These are phyloP conservation scores for Thunnus albacares DNA, from an alignment of 2,797 vertebrate genomes.

Conservation along the genomic window DNA sequence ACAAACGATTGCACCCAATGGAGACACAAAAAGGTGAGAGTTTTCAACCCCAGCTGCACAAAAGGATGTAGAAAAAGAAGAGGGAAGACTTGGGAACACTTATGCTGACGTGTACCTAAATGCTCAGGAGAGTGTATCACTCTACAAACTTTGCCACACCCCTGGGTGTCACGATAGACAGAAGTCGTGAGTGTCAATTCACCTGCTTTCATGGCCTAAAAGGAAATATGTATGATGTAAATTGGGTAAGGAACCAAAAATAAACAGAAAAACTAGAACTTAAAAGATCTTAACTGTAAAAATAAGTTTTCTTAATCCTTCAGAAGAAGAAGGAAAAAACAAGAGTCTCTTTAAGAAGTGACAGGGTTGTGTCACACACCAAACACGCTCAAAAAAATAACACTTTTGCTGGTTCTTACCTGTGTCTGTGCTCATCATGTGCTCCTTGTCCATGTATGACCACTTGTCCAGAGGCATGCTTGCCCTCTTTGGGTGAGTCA, in stretches of 20 bases:
- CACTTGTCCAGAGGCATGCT: constrained; percentile 89
- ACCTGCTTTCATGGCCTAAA: not conserved
- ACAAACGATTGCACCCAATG: constrained; percentile 25
- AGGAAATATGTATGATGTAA: not conserved
- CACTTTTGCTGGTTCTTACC: constrained; percentile 78
- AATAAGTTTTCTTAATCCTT: not conserved
- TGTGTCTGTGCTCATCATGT: constrained; percentile 95
- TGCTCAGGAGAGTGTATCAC: not conserved
- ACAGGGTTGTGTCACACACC: not conserved
- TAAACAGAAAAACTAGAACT: not conserved
- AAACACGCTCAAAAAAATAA: not conserved
- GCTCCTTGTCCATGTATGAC: constrained; percentile 94
- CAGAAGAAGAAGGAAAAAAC: not conserved
- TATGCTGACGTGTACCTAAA: constrained; percentile 35
- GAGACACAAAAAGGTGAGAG: constrained; percentile 25
- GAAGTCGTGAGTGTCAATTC: not conserved
- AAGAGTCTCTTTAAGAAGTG: not conserved
- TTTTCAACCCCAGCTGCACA: constrained; percentile 13
- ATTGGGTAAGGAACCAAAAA: not conserved
- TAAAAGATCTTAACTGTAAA: not conserved
- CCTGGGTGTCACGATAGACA: not conserved
- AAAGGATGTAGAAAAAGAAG: constrained; percentile 5
- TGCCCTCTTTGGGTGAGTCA: constrained; percentile 91
- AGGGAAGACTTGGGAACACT: not conserved
- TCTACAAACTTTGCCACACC: constrained; percentile 18